These are phyloP conservation scores for Melanargia galathea DNA, from an alignment of 2,888 invertebrate genomes.

Conservation along the genomic window DNA sequence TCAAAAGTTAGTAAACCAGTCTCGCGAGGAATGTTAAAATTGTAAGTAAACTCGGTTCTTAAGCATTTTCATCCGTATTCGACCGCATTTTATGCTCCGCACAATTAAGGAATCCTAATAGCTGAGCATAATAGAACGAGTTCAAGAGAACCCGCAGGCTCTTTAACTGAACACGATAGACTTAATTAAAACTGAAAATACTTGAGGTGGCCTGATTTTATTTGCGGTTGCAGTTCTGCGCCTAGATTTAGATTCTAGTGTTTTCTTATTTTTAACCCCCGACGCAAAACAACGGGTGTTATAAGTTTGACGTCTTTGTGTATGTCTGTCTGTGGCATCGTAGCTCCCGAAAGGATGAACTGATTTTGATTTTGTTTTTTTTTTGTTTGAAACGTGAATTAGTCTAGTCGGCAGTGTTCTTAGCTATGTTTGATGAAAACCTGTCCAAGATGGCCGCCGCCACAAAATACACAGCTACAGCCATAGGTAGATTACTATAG, in stretches of 20 bases:
- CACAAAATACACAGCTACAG: no score
- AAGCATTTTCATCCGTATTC: conserved; percentile 1
- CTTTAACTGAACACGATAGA: conserved; percentile 24
- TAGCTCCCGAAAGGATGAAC: no score
- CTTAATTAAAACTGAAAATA: conserved; percentile 30
- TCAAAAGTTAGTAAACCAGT: no score
- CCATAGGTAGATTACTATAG: no score
- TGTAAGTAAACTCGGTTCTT: conserved; percentile 2
- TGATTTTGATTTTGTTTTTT: no score
- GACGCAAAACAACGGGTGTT: background rate
- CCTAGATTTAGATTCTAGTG: background rate
- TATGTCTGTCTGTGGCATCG: no score
- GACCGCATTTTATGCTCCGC: conserved; percentile 13
- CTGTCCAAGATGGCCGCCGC: no score
- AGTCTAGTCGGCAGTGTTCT: no score
- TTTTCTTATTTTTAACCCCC: background rate
- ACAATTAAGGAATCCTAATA: conserved; percentile 14
- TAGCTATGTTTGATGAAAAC: no score
- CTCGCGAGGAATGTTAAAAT: background rate
- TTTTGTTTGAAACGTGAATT: no score
- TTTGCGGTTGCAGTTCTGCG: conserved; percentile 4
- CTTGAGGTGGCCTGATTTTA: conserved; percentile 26
- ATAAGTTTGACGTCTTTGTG: background rate
- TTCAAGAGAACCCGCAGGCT: conserved; percentile 23
- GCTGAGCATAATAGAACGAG: conserved; percentile 14